A percentile compares a stretch with the other conserved stretches of the same genome.
Conservation (phyloP, 64 coral and sea anemone species). For the Stichodactyla mertensii region DNA sequence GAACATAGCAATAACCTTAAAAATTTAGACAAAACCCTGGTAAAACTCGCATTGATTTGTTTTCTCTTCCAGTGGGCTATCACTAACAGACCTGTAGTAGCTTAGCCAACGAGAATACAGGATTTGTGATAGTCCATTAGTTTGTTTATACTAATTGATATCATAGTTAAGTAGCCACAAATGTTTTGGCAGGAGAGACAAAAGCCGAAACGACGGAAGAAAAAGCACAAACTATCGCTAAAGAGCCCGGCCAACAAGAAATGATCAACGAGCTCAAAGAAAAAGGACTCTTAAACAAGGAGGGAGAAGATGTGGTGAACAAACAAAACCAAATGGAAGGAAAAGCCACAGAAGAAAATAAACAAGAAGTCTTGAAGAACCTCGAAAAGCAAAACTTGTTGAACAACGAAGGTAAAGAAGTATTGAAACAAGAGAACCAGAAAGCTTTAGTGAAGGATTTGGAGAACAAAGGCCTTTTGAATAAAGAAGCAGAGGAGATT, state of each 20-base stretch:
- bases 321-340: constrained; percentile 2
- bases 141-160: too few species aligned
- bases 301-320: constrained; percentile 10
- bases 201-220: constrained; percentile 5
- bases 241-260: constrained; percentile 13
- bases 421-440: constrained; percentile 5
- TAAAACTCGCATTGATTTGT: too few species aligned
- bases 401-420: constrained; percentile 8
- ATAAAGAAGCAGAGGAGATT: background rate
- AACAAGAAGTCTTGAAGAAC: constrained; percentile 16
- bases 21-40: too few species aligned
- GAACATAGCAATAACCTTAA: too few species aligned
- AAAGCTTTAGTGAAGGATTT: background rate
- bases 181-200: background rate
- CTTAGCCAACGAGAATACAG: too few species aligned
- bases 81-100: too few species aligned
- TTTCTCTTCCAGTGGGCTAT: too few species aligned
- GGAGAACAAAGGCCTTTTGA: background rate
- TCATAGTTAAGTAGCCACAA: background rate
- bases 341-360: constrained; percentile 22
- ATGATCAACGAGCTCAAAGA: constrained; percentile 12
- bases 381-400: background rate
- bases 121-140: too few species aligned
- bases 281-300: constrained; percentile 7
- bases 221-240: constrained; percentile 1